Evolutionary conservation across 2,113 vertebrate genomes (phyloP).

Genomic region (Brevimyrus niger): DNA sequence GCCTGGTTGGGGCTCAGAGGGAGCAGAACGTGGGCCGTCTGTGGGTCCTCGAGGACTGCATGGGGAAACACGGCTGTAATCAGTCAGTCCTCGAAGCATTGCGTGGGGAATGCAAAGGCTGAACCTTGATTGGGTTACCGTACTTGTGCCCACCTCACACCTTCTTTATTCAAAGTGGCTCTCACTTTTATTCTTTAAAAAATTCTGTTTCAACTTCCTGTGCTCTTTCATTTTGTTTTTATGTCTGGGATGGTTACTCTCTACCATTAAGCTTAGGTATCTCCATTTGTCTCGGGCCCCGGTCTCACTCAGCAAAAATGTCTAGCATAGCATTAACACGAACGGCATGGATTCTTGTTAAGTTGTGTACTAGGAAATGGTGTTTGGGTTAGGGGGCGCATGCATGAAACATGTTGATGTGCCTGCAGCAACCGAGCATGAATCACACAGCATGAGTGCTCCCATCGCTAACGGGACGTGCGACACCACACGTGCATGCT

Average conservation of each 20-base stretch:
- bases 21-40: neutral
- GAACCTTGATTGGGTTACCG: neutral
- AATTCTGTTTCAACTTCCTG: neutral
- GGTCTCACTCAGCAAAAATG: neutral
- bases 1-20: neutral
- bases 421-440: neutral
- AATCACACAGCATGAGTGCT: neutral
- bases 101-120: neutral
- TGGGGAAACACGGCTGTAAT: neutral
- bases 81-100: neutral
- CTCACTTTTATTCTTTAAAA: neutral
- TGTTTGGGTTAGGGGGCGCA: neutral
- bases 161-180: neutral
- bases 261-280: neutral
- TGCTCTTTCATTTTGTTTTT: neutral
- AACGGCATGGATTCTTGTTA: neutral
- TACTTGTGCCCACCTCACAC: neutral
- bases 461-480: neutral
- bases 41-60: neutral
- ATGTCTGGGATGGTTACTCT: neutral
- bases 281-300: neutral
- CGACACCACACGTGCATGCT: neutral
- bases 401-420: neutral
- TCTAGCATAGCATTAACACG: neutral
- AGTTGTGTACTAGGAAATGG: neutral